Evolutionary conservation across 2,113 vertebrate species (phyloP).

Genomic region (Trogon melanurus): DNA sequence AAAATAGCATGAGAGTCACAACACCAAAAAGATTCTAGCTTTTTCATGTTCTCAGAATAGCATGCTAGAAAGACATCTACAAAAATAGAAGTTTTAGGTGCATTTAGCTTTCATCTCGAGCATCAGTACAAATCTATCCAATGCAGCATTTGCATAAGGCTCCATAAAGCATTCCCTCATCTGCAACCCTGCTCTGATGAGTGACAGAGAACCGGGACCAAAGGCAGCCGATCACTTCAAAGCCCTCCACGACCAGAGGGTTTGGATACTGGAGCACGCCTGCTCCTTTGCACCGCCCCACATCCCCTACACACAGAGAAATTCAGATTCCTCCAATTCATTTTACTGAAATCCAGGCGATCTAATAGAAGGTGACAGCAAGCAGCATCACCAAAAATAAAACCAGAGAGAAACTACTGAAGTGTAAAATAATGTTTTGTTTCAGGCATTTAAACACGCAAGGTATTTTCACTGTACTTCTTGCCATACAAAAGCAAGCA

Average conservation of each 20-base stretch:
- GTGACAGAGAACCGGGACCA: background rate
- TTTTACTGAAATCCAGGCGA: background rate
- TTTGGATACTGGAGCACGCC: background rate
- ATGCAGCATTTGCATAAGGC: background rate
- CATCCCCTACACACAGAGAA: rapidly evolving
- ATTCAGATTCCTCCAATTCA: background rate
- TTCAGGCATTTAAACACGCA: background rate
- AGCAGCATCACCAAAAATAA: slow-evolving; percentile 22
- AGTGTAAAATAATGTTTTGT: background rate
- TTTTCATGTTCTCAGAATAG: slow-evolving; percentile 50
- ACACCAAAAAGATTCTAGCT: background rate
- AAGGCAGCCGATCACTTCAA: background rate
- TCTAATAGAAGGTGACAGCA: background rate
- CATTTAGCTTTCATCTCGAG: background rate
- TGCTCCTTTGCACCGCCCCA: background rate
- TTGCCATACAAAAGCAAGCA: background rate
- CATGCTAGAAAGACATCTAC: background rate
- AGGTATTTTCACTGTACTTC: background rate
- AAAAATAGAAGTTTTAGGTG: slow-evolving; percentile 46
- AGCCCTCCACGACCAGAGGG: background rate
- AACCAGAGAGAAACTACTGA: background rate
- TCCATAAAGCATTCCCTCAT: background rate
- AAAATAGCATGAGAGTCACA: slow-evolving; percentile 24
- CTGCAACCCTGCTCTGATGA: background rate
- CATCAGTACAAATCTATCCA: background rate